Percentiles rank a stretch among this genome's conserved stretches.
Conservation (phyloP, 2,113 vertebrate species). For the Octodon degus region DNA sequence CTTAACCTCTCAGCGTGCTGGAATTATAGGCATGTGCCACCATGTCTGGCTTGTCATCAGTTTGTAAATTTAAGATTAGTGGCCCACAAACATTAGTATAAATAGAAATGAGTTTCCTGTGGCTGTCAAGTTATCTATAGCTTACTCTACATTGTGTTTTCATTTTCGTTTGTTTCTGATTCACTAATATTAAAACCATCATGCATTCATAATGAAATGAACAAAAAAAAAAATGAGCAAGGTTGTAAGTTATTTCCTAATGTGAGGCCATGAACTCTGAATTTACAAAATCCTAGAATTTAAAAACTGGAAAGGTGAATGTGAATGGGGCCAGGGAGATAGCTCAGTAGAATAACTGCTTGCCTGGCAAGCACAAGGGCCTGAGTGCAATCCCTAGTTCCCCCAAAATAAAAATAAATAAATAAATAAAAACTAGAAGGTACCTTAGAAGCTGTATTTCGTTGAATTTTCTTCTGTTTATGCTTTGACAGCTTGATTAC, state of each 20-base stretch:
- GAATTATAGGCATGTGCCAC: neutral
- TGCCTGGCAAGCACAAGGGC: too few species aligned
- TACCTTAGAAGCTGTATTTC: neutral
- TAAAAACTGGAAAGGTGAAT: neutral
- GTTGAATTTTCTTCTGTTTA: neutral
- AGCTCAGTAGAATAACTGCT: too few species aligned
- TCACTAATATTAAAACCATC: conserved; percentile 40
- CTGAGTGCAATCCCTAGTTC: too few species aligned
- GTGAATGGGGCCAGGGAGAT: too few species aligned
- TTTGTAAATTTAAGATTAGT: conserved; percentile 1
- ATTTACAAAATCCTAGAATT: conserved; percentile 49
- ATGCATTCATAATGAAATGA: neutral
- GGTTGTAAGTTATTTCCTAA: conserved; percentile 43
- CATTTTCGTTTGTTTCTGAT: conserved; percentile 26
- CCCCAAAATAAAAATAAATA: too few species aligned
- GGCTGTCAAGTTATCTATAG: neutral
- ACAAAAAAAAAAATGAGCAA: conserved; percentile 31
- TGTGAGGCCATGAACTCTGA: neutral
- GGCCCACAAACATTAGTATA: neutral
- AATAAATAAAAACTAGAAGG: neutral
- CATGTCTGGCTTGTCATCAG: neutral
- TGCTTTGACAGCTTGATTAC: conserved; percentile 21
- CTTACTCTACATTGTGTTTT: neutral
- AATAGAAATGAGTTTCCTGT: conserved; percentile 50
- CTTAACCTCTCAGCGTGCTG: neutral